A percentile compares a stretch with the other conserved stretches of the same genome.
These are phyloP conservation scores for Drosophila subquinaria DNA, from an alignment of 2,888 invertebrate species.

Conservation along the genomic window DNA sequence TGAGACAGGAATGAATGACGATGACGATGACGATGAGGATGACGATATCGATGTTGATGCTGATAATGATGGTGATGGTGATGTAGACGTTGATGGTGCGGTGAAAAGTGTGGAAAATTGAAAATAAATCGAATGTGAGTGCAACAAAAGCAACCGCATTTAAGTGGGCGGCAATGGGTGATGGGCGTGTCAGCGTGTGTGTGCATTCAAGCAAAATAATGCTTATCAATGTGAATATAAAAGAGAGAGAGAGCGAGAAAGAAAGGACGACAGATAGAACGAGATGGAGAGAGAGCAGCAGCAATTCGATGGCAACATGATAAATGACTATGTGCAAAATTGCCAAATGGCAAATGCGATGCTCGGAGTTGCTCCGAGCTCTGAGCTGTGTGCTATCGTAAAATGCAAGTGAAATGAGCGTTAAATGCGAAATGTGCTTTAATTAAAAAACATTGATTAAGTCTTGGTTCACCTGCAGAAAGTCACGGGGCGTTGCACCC, in stretches of 20 bases:
- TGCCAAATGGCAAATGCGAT: conserved; percentile 36
- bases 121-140: conserved; percentile 81
- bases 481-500: conserved; percentile 97
- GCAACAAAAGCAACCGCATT: conserved; percentile 70
- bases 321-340: conserved; percentile 63
- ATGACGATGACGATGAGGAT: conserved; percentile 12
- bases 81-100: conserved; percentile 45
- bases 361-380: conserved; percentile 11
- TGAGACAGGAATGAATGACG: conserved; percentile 46
- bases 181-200: conserved; percentile 20
- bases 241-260: not conserved
- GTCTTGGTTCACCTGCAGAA: conserved; percentile 90
- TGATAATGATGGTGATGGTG: conserved; percentile 23
- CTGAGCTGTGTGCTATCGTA: conserved; percentile 7
- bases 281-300: conserved; percentile 30
- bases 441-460: conserved; percentile 50
- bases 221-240: conserved; percentile 64
- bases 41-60: conserved; percentile 11
- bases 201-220: conserved; percentile 74
- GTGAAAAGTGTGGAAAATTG: conserved; percentile 79
- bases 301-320: conserved; percentile 57
- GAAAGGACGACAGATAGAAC: not conserved
- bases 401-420: conserved; percentile 68
- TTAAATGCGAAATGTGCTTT: conserved; percentile 64
- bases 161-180: conserved; percentile 10